Evolutionary conservation across 2,888 invertebrate genomes (phyloP), one percentile per base, ranked within the genome.

Genomic region (Girardia tigrina): DNA sequence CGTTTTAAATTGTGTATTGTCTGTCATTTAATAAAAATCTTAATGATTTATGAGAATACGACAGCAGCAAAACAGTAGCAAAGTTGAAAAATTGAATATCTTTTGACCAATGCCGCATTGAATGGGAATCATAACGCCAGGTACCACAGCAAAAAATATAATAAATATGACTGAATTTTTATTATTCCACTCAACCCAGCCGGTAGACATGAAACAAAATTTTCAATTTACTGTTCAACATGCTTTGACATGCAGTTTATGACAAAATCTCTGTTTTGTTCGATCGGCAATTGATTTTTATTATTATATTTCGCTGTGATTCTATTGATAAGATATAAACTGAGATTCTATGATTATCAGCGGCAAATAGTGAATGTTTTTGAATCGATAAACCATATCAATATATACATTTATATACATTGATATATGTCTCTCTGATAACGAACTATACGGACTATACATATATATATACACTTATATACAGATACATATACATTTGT

Each of bases 61-160:
- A 56, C 56, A 56, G 56, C 56, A 56, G 56, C n/a, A n/a, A n/a
- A n/a, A n/a, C n/a, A 16, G 56, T 56, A 56, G 56, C 56, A n/a
- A 56, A 56, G n/a, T 56, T 56, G n/a, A 56, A 56, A 56, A 56
- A 56, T 56, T 56, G 56, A n/a, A n/a, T 56, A 56, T 56, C 56
- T 56, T n/a, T 56, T 56, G 56, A 56, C 56, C 56, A 56, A 56
- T 56, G 56, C 56, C 56, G 56, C 56, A 56, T 56, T 56, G 56
- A 56, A 56, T 56, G 56, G 56, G 56, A 56, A 56, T 56, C 23
- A 56, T 12, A 56, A 56, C 56, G 56, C 56, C 56, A 56, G 56
- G 56, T 56, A 56, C 56, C 56, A n/a, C 56, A 12, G 8, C 8
- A 36, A 36, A 36, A 56, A 56, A 56, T 8, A 56, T 8, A 56